Conservation (phyloP, 2,888 invertebrate genomes). For the Drosophila pullipes region DNA sequence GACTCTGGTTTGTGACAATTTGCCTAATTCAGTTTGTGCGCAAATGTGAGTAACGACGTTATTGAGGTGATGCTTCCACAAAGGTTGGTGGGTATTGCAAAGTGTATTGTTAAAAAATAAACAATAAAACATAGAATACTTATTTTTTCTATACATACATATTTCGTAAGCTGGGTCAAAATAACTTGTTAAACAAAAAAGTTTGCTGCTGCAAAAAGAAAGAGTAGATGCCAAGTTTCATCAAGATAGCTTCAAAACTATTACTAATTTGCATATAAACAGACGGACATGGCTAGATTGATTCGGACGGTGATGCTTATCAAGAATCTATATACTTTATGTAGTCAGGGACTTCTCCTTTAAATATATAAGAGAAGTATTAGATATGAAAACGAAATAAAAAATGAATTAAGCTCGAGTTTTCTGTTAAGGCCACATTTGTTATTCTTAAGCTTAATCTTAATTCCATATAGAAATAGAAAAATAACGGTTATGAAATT, state of each 20-base stretch:
- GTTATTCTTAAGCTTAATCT: neutral
- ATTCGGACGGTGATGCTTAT: neutral
- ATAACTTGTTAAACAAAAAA: neutral
- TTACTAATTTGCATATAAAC: neutral
- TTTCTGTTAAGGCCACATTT: neutral
- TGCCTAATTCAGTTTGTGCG: conserved; percentile 10
- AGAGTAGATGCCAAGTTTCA: neutral
- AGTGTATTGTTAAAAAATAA: neutral
- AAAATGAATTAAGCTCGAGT: rapidly evolving
- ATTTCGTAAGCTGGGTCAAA: neutral
- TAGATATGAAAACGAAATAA: neutral
- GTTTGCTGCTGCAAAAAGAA: neutral
- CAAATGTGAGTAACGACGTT: conserved; percentile 1
- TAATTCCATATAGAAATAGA: neutral
- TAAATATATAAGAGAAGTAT: neutral
- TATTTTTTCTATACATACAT: neutral
- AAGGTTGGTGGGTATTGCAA: neutral
- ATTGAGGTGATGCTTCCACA: neutral
- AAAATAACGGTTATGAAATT: neutral
- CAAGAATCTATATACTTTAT: neutral
- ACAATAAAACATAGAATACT: neutral
- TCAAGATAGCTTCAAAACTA: neutral
- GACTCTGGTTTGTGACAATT: conserved; percentile 7
- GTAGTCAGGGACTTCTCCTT: neutral
- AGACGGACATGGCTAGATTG: neutral